Evolutionary conservation across 2,113 vertebrate species (phyloP), one percentile per base, ranked within the genome.

Genomic region (Rhinolophus ferrumequinum): DNA sequence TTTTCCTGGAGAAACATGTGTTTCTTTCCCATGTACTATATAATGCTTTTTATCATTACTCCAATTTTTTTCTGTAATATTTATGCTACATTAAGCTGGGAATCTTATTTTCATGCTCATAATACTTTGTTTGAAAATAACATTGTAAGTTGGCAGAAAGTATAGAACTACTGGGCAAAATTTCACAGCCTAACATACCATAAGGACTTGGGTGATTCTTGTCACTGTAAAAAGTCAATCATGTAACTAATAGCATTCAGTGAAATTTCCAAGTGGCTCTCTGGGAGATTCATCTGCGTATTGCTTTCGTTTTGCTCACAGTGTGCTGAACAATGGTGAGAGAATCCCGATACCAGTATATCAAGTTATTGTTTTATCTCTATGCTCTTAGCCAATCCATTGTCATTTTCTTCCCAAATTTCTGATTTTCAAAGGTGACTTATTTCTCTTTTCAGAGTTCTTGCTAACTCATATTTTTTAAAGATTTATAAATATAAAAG

Each of bases 111-210:
- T 92, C 81, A 73, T 56, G 58, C 33, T 85, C 18, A 75, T 33
- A 56, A 44, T 62, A 12, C 47, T 97, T 93, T 91, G 26, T 83
- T 70, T 93, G 62, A 92, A 96, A 97, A 89, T 87, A 79, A 60
- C 22, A 41, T 50, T 76, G n/a, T 67, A 73, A 88, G 41, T 94
- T 96, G 79, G 54, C 56, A 92, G 54, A 52, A 94, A 87, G 44
- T 44, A 66, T 64, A 75, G 79, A 86, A 50, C 77, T 30, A 50
- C 16, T 5, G 2, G 62, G n/a, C 28, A 95, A 93, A 83, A 58
- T 58, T 79, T 79, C 67, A 90, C 24, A 83, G 69, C 15, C 62
- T 93, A 38, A 73, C 94, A 56, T 73, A 26, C 3, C 38, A 0
- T 44, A 33, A 96, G 41, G 56, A 87, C 12, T 60, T 93, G 7